Base-by-base conservation (phyloP, 2,888 invertebrate species). In the Morpho achilles region DNA sequence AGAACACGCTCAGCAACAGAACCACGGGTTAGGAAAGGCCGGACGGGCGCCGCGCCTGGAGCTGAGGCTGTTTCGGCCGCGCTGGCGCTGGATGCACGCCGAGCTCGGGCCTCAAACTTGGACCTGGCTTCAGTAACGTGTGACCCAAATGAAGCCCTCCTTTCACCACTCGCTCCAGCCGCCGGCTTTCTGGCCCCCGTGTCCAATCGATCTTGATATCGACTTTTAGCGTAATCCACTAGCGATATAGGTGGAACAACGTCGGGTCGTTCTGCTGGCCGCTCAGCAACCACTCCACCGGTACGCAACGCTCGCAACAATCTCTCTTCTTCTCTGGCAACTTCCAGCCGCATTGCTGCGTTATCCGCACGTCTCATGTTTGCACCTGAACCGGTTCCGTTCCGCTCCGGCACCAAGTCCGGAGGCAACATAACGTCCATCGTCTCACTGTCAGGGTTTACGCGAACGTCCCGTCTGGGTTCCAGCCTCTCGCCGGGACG, bases 1-100 rank as follows among this genome's bases (percentile, higher is more conserved):
- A 97, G 92, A 64, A 97, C 97, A 51, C 97, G 91, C 77, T 97
- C 97, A 32, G 97, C 97, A 3, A 97, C 97, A 6, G 97, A 97
- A 32, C 97, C 97, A 61, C 97, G 93, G 47, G 97, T 96, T 56
- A 97, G 91, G 83, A 97, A 96, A 10, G 96, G 96, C 53, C 96
- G 91, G 58, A 96, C 95, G 7, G 97, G 96, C 53, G 83, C 75
- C 39, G 79, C 75, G 45, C 83, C 87, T 32, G 78, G 63, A 8
- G 67, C 76, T 57, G 87, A 77, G 3, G 84, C 81, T 51, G 86
- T 66, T 60, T 86, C 88, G 56, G 84, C 73, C 56, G 87, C 75
- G 63, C 89, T 91, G 69, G 76, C 91, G 82, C 75, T 91, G 5
- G 88, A 86, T 7, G 89, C 82, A 8, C 89, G 83, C 68, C 92